phyloP scores from a whole-genome alignment of 2,888 invertebrate species.

The Neoascia interrupta region DNA sequence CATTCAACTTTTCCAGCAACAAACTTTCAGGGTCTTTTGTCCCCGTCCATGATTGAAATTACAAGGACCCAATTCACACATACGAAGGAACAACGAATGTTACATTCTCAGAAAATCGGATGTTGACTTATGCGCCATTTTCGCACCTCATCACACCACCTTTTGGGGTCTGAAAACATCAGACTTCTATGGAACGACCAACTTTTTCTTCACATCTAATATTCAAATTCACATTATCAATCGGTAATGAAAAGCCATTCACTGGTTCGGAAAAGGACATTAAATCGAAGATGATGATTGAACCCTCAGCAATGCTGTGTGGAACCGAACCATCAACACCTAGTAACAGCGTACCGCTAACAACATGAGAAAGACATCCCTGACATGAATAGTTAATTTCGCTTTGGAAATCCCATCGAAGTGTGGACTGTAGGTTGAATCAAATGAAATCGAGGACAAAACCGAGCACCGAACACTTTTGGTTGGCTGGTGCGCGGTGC shows the following conservation, averaged over 20 bases:
- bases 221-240: constrained; percentile 39
- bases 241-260: constrained; percentile 49
- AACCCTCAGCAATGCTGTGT: constrained; percentile 26
- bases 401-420: neutral
- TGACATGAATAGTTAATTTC: constrained; percentile 65
- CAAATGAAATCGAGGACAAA: constrained; percentile 36
- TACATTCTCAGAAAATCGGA: no score
- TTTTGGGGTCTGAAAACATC: no score
- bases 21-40: no score
- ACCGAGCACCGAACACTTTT: constrained; percentile 4
- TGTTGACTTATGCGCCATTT: no score
- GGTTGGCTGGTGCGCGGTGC: constrained; percentile 5
- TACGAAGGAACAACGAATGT: no score
- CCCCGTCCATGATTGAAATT: no score
- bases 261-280: constrained; percentile 28
- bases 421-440: constrained; percentile 25
- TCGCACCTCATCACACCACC: no score
- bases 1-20: no score
- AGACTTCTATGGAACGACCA: no score
- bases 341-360: constrained; percentile 22
- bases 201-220: no score
- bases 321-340: constrained; percentile 41
- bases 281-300: constrained; percentile 42
- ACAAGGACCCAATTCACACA: no score
- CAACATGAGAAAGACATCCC: constrained; percentile 43